Conservation (phyloP, 2,113 vertebrate species). For the Otolemur garnettii region DNA sequence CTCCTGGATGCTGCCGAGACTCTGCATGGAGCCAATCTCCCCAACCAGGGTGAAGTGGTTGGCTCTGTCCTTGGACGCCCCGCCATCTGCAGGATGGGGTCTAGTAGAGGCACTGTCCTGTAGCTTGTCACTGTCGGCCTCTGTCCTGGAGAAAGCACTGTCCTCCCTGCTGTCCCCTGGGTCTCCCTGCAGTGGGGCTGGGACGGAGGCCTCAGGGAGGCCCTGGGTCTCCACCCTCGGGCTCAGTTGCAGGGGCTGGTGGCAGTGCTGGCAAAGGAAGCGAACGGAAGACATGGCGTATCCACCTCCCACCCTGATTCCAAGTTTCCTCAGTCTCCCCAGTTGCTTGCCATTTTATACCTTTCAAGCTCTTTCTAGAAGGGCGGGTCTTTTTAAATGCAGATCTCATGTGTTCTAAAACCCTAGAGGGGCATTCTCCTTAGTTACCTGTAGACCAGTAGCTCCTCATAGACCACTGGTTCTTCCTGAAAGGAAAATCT, state of each 20-base stretch:
- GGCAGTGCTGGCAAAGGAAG: conserved; percentile 95
- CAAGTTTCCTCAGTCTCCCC: neutral
- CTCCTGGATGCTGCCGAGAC: conserved; percentile 93
- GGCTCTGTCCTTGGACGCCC: conserved; percentile 91
- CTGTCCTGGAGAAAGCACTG: conserved; percentile 85
- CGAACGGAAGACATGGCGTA: conserved; percentile 37
- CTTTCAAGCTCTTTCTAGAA: neutral
- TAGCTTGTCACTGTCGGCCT: conserved; percentile 85
- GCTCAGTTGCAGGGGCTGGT: conserved; percentile 93
- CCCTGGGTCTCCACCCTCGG: conserved; percentile 91
- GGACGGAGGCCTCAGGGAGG: conserved; percentile 89
- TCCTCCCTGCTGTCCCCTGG: conserved; percentile 86
- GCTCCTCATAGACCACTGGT: neutral
- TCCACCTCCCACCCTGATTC: accelerated
- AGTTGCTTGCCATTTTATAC: too few species aligned
- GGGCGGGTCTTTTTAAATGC: neutral
- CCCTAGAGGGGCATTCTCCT: neutral
- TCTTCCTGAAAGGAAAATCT: neutral
- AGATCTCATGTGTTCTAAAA: neutral
- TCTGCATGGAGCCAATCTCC: conserved; percentile 91
- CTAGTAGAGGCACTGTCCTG: conserved; percentile 90
- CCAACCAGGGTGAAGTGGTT: conserved; percentile 95
- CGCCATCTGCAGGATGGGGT: conserved; percentile 84
- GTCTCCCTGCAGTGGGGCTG: conserved; percentile 85
- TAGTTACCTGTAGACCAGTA: neutral